phyloP scores from a whole-genome alignment of 2,888 invertebrate genomes.

The Pachydiplax longipennis region DNA sequence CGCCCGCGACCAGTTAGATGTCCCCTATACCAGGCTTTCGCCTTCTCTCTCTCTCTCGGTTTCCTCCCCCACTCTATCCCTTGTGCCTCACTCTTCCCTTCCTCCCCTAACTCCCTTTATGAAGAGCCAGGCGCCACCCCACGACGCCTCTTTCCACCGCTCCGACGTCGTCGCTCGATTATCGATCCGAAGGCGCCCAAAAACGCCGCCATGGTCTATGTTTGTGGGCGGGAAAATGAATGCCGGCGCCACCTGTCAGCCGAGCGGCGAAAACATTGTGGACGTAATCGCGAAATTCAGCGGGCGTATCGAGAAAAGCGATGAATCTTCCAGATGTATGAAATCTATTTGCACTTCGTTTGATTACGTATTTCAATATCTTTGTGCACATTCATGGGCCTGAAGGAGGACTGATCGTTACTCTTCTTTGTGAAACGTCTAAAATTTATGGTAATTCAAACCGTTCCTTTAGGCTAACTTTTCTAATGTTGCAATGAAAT shows the following conservation, averaged over 20 bases:
- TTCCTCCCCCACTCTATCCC: not conserved
- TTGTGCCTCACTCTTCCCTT: not conserved
- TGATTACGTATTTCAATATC: not conserved
- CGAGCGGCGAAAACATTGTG: not conserved
- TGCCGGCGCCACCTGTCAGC: constrained; percentile 22
- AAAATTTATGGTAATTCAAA: too few relatives aligned
- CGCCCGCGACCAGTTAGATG: constrained; percentile 34
- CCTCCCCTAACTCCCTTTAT: not conserved
- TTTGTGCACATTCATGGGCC: too few relatives aligned
- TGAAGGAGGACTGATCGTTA: too few relatives aligned
- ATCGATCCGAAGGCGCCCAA: constrained; percentile 20
- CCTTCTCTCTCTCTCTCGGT: not conserved
- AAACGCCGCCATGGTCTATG: not conserved
- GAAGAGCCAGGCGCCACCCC: not conserved
- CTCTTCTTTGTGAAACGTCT: too few relatives aligned
- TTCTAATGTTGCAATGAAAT: too few relatives aligned
- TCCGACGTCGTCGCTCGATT: constrained; percentile 7
- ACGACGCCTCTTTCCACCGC: not conserved
- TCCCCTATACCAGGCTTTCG: not conserved
- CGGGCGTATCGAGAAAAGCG: not conserved
- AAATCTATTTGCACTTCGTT: not conserved
- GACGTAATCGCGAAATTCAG: not conserved
- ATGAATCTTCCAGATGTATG: not conserved
- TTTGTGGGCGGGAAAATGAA: not conserved
- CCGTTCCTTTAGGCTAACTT: too few relatives aligned